Evolutionary conservation across 2,797 vertebrate species (phyloP).

Genomic region (Emydoidea blandingii): DNA sequence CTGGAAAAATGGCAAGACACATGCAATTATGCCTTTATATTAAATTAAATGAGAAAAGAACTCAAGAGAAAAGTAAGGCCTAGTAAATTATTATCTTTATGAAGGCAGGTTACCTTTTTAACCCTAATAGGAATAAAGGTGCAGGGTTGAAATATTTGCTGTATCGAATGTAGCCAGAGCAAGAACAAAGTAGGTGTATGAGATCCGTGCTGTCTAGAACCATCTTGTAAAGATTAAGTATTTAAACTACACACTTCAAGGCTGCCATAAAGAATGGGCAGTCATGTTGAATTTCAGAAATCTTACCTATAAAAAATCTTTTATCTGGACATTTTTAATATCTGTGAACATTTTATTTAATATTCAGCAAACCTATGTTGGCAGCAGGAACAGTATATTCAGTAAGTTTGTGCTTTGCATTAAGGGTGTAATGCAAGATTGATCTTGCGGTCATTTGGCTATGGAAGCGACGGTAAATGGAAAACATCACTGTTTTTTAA

Average conservation of each 20-base stretch:
- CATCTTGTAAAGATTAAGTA: conserved; percentile 44
- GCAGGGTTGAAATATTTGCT: background rate
- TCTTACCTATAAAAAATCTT: conserved; percentile 47
- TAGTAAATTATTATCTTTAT: background rate
- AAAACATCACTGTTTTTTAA: conserved; percentile 68
- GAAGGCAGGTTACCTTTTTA: background rate
- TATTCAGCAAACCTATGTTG: conserved; percentile 51
- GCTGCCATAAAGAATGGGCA: conserved; percentile 36
- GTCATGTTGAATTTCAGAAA: conserved; percentile 25
- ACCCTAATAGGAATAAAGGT: background rate
- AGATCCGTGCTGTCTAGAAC: conserved; percentile 29
- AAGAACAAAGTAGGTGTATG: background rate
- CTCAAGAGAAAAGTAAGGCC: background rate
- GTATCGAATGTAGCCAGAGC: background rate
- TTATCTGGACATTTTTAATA: conserved; percentile 2
- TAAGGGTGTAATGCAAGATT: conserved; percentile 43
- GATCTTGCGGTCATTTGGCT: conserved; percentile 30
- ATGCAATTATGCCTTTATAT: background rate
- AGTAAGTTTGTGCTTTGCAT: conserved; percentile 57
- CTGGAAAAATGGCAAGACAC: background rate
- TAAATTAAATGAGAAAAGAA: background rate
- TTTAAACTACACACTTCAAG: background rate
- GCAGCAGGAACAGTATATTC: conserved; percentile 31
- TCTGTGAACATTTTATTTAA: conserved; percentile 65
- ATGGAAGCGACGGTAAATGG: conserved; percentile 59